Base-by-base conservation (phyloP, 2,888 invertebrate species). In the Apamea crenata region DNA sequence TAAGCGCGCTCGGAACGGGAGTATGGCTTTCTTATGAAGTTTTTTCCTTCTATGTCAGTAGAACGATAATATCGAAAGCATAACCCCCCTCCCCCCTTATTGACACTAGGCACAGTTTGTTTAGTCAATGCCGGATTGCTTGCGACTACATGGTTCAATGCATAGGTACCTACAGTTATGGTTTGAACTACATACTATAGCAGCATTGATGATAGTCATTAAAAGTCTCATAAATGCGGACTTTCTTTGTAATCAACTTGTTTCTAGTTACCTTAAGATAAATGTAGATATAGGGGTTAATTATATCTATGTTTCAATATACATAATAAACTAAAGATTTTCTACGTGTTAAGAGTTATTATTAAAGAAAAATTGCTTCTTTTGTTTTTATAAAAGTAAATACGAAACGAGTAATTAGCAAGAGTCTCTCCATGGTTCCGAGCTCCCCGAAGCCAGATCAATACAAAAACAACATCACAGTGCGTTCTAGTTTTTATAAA, bases 401-500 rank as follows among this genome's bases (percentile, higher is more conserved):
- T 81, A 81, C 21, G 18, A 29, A 29, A 40, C 25, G 32, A 56
- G 25, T 21, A 82, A 50, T 56, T 82, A 82, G 32, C 18, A 14
- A 44, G 32, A 82, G 1, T 3, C 25, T 25, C 36, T 56, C 12
- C 12, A 32, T n/a, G 18, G 25, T 29, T 56, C 47, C 16, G 44
- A 65, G 32, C 18, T 59, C 36, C 29, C 47, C n/a, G 47, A 82
- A 67, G 66, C 47, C 40, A 40, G 77, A 83, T 67, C 83, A 77
- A 77, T 77, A 80, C 16, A 61, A 61, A 47, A 80, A 47, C 32
- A 16, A 29, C 18, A 32, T 25, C 75, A 53, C 3, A n/a, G 4
- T 63, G 18, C 21, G 18, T 36, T 40, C 16, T 59, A 67, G 40
- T n/a, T 32, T 83, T 83, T 67, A 59, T 53, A 50, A 80, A 81